Conservation (phyloP, 2,888 invertebrate genomes). For the Callyntrura guangdongensis region DNA sequence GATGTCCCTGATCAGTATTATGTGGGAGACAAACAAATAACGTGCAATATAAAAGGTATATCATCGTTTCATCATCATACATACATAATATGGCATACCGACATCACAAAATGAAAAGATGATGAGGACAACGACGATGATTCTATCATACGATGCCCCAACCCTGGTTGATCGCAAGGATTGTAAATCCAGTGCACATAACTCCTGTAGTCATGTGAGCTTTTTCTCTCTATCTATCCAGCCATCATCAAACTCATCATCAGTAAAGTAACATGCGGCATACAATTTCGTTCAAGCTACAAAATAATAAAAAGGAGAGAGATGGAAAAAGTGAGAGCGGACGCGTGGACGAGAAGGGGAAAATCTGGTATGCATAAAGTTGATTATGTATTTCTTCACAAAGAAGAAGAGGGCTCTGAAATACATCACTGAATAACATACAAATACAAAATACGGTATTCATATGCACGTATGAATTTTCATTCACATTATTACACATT, state of each 20-base stretch:
- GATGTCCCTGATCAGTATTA: constrained; percentile 20
- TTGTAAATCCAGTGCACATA: neutral
- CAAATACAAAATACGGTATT: constrained; percentile 45
- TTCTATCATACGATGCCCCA: neutral
- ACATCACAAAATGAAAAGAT: constrained; percentile 52
- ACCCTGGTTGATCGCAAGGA: neutral
- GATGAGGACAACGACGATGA: constrained; percentile 10
- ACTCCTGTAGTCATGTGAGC: neutral
- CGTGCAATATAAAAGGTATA: constrained; percentile 45
- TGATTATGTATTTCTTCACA: constrained; percentile 49
- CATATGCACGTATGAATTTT: constrained; percentile 59
- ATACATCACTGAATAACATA: constrained; percentile 45
- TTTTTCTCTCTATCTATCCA: constrained; percentile 34
- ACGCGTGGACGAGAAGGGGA: constrained; percentile 42
- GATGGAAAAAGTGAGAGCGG: neutral
- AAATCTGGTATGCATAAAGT: constrained; percentile 66
- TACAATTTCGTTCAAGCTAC: neutral
- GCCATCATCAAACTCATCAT: constrained; percentile 64
- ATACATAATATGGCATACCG: constrained; percentile 39
- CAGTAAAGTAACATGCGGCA: constrained; percentile 4
- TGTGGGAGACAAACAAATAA: constrained; percentile 19
- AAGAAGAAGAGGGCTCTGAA: constrained; percentile 16
- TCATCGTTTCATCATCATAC: constrained; percentile 32
- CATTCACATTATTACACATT: constrained; percentile 55
- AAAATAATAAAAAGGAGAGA: constrained; percentile 1